These are phyloP conservation scores for Octodon degus DNA, from an alignment of 2,113 vertebrate genomes.

Conservation along the genomic window DNA sequence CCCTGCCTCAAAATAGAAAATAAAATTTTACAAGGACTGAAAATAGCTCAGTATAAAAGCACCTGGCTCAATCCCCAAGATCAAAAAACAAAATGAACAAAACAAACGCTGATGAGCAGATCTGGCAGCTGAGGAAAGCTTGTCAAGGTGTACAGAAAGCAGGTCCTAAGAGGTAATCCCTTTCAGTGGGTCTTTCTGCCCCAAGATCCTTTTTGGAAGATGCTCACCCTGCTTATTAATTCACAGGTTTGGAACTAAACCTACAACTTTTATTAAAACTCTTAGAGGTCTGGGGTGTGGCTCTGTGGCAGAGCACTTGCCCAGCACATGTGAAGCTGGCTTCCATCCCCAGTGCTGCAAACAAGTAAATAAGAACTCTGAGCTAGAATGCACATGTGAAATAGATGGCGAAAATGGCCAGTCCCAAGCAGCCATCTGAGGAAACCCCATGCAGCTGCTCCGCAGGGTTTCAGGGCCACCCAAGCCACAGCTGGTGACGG, in stretches of 20 bases:
- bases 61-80: not conserved
- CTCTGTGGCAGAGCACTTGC: not conserved
- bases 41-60: not conserved
- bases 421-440: not conserved
- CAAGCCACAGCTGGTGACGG: fast-evolving
- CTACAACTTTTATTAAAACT: not conserved
- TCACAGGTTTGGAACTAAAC: not conserved
- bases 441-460: fast-evolving
- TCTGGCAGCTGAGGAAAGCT: not conserved
- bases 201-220: not conserved
- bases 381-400: not conserved
- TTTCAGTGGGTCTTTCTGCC: not conserved
- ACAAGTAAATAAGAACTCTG: not conserved
- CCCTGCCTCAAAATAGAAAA: not conserved
- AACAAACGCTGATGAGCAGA: not conserved
- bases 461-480: not conserved
- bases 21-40: not conserved
- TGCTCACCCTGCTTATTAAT: not conserved
- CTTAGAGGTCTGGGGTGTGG: not conserved
- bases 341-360: not conserved
- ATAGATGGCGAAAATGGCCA: too few species aligned
- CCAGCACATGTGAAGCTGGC: too few species aligned
- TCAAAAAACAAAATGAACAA: not conserved
- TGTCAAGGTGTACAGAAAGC: not conserved
- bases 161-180: not conserved